These are phyloP conservation scores for Mesocentrotus franciscanus DNA, from an alignment of 53 echinoderm and acorn worm species.

Conservation along the genomic window DNA sequence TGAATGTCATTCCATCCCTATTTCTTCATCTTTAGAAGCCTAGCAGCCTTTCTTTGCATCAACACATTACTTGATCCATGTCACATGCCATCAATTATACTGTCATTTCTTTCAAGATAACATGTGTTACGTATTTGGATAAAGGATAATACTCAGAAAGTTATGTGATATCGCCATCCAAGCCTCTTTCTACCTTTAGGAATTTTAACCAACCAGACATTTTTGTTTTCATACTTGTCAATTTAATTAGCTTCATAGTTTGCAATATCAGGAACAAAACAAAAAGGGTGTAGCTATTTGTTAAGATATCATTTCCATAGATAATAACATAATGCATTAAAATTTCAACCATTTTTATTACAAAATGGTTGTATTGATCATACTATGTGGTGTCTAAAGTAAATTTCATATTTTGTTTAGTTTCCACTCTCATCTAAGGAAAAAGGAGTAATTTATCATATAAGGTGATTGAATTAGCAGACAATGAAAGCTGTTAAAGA, in stretches of 20 bases:
- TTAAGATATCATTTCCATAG: background rate
- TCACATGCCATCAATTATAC: conserved; percentile 51
- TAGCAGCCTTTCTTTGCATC: conserved; percentile 23
- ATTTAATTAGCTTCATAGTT: background rate
- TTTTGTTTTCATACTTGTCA: conserved; percentile 47
- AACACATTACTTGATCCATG: conserved; percentile 29
- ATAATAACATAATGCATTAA: background rate
- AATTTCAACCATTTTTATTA: background rate
- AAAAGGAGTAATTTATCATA: background rate
- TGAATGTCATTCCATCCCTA: background rate
- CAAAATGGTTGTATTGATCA: background rate
- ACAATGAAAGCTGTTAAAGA: conserved; percentile 8
- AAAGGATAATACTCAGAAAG: conserved; percentile 58
- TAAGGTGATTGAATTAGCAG: background rate
- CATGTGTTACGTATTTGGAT: conserved; percentile 55
- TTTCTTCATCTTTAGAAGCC: background rate
- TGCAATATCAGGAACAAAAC: background rate
- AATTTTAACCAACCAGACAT: conserved; percentile 28
- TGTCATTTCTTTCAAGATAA: conserved; percentile 49
- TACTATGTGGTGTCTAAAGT: background rate
- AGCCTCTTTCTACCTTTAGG: conserved; percentile 4
- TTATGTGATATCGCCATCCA: conserved; percentile 46
- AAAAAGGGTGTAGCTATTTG: no score
- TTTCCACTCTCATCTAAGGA: background rate
- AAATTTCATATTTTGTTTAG: background rate